phyloP scores from a whole-genome alignment of 2,113 vertebrate species.

The Aspiorhynchus laticeps region DNA sequence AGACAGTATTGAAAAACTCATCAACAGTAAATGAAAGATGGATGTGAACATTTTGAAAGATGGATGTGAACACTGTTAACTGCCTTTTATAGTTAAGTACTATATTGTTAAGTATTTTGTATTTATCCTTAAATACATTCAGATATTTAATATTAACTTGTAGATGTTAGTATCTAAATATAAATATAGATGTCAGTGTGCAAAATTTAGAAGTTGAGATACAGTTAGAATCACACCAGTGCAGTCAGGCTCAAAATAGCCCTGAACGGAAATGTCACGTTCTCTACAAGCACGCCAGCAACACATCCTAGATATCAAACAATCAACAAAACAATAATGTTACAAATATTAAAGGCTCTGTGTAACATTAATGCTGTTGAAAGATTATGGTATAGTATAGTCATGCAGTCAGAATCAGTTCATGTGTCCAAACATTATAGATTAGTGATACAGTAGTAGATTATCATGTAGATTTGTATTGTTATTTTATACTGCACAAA shows the following conservation, averaged over 20 bases:
- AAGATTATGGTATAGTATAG: not conserved
- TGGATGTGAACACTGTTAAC: too few species aligned
- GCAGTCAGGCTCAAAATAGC: slow-evolving; percentile 31
- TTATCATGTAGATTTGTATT: not conserved
- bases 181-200: not conserved
- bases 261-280: slow-evolving; percentile 38
- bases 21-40: not conserved
- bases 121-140: not conserved
- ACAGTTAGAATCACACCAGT: not conserved
- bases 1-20: not conserved
- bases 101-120: too few species aligned
- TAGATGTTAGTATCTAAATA: not conserved
- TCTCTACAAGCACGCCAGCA: not conserved
- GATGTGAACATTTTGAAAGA: too few species aligned
- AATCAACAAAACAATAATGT: not conserved
- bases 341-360: not conserved
- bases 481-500: not conserved
- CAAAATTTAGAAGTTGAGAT: not conserved
- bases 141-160: not conserved
- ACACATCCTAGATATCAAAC: not conserved
- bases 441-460: not conserved
- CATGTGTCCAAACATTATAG: not conserved
- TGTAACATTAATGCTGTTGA: not conserved
- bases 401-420: not conserved
- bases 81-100: too few species aligned